Conservation (phyloP, 2,113 vertebrate genomes). For the Xiphophorus maculatus region DNA sequence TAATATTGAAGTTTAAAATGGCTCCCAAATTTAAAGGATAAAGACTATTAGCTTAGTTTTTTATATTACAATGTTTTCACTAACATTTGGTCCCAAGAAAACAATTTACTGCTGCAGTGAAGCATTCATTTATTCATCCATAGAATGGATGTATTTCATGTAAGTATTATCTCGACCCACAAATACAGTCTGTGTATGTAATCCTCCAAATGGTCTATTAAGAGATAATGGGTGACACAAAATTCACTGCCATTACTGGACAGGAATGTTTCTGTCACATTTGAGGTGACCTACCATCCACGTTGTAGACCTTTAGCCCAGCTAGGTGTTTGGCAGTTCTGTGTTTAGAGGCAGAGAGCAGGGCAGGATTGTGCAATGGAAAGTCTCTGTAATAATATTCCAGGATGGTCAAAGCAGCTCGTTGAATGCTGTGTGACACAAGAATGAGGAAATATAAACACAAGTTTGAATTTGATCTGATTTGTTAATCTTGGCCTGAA, state of each 20-base stretch:
- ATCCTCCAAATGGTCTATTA: neutral
- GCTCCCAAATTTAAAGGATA: no score
- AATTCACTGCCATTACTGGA: neutral
- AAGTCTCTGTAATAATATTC: conserved; percentile 97
- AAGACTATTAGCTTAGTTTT: no score
- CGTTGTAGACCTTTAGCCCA: conserved; percentile 92
- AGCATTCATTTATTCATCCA: no score
- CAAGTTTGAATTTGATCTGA: neutral
- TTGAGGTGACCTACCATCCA: conserved; percentile 85
- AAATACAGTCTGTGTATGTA: neutral
- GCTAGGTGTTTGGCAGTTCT: conserved; percentile 90
- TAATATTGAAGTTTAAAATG: no score
- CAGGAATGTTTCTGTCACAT: neutral
- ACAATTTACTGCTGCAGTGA: no score
- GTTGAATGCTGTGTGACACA: conserved; percentile 85
- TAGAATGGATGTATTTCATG: neutral
- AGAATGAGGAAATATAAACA: conserved; percentile 21
- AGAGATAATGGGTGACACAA: neutral
- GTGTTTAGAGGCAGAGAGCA: conserved; percentile 89
- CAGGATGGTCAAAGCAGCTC: conserved; percentile 91
- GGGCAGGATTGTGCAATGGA: conserved; percentile 89
- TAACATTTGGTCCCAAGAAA: no score
- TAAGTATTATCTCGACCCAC: neutral
- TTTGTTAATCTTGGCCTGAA: neutral
- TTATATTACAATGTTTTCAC: no score